These are phyloP conservation scores for Threskiornis aethiopicus DNA, from an alignment of 2,797 vertebrate species.

Conservation along the genomic window DNA sequence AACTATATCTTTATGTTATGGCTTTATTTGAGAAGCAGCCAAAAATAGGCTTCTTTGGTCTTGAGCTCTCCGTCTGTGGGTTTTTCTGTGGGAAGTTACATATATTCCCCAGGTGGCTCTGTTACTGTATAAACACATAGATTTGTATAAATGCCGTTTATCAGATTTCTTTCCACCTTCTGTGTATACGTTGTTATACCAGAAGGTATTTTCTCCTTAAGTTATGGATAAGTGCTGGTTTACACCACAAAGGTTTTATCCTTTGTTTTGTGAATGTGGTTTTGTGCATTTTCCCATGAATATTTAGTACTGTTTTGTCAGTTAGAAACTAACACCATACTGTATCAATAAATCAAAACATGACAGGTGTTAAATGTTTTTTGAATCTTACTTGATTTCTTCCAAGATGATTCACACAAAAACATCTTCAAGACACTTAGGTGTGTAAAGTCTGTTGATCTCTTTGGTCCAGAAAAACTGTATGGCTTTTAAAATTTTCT, in stretches of 20 bases:
- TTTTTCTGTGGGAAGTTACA: constrained; percentile 9
- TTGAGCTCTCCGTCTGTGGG: neutral
- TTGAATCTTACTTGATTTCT: constrained; percentile 14
- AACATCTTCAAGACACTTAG: neutral
- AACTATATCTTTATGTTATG: neutral
- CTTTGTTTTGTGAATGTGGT: constrained; percentile 68
- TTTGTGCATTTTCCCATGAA: constrained; percentile 69
- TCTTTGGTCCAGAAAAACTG: neutral
- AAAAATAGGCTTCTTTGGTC: neutral
- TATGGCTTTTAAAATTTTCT: neutral
- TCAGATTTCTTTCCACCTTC: constrained; percentile 15
- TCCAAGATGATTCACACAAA: neutral
- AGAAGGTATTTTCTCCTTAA: neutral
- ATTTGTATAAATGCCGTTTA: neutral
- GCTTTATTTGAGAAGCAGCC: neutral
- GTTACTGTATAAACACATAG: neutral
- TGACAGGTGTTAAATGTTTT: constrained; percentile 58
- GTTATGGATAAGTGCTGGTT: constrained; percentile 22
- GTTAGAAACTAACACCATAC: constrained; percentile 52
- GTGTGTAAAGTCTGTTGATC: neutral
- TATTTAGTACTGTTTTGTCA: constrained; percentile 61
- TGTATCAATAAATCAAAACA: constrained; percentile 70
- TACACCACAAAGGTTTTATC: constrained; percentile 45
- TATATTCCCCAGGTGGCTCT: constrained; percentile 1
- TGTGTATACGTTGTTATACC: neutral